Evolutionary conservation across 2,888 invertebrate genomes (phyloP).

Genomic region (Polylopha cassiicola): DNA sequence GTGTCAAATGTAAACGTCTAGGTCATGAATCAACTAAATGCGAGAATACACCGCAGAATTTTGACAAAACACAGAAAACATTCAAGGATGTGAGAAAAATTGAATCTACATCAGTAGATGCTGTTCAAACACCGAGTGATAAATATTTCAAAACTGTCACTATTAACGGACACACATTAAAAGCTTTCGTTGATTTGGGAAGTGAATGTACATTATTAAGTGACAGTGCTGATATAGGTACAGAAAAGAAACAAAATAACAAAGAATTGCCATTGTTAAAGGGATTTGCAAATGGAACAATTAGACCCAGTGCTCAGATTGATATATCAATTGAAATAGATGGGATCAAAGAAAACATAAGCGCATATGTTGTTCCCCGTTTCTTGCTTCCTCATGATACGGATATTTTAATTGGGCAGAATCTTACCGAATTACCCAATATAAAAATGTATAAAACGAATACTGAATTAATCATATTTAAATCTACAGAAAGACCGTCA

Average conservation of each 20-base stretch:
- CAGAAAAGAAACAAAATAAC: background rate
- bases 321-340: background rate
- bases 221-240: background rate
- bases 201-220: constrained; percentile 2
- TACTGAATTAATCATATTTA: background rate
- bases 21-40: constrained; percentile 5
- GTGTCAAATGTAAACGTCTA: background rate
- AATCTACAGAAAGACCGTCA: background rate
- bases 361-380: background rate
- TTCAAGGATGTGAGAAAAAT: background rate
- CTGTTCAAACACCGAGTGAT: too few species aligned
- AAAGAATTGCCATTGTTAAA: background rate
- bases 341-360: background rate
- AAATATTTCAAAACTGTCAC: background rate
- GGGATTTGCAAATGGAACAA: background rate
- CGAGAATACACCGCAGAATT: background rate
- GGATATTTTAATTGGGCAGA: background rate
- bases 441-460: background rate
- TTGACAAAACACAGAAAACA: background rate
- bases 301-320: background rate
- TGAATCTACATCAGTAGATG: background rate
- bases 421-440: background rate
- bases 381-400: background rate
- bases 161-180: background rate
- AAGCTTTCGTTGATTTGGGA: background rate